phyloP scores from a whole-genome alignment of 2,113 vertebrate genomes.

The Leuciscus idus region DNA sequence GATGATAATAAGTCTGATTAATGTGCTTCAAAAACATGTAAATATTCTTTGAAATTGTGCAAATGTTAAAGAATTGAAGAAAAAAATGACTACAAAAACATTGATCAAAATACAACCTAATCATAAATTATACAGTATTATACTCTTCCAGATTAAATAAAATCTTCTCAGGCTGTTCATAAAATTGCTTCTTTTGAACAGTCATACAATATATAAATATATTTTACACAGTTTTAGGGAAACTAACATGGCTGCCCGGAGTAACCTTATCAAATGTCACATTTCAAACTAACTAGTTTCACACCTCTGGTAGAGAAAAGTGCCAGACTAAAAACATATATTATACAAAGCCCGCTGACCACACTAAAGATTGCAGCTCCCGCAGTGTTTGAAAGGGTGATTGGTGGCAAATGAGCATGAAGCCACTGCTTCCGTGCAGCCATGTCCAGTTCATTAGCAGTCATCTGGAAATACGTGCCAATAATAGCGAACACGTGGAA shows the following conservation, averaged over 20 bases:
- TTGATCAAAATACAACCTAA: background rate
- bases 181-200: background rate
- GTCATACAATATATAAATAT: background rate
- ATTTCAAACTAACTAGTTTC: conserved; percentile 34
- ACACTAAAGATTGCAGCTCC: conserved; percentile 69
- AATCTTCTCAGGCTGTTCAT: background rate
- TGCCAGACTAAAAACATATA: conserved; percentile 80
- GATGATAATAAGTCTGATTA: background rate
- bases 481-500: conserved; percentile 89
- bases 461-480: conserved; percentile 88
- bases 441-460: conserved; percentile 88
- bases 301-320: conserved; percentile 65
- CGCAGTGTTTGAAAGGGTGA: conserved; percentile 73
- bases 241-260: background rate
- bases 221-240: background rate
- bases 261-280: conserved; percentile 31
- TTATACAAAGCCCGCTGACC: conserved; percentile 73
- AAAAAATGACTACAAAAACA: background rate
- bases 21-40: background rate
- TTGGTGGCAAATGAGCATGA: conserved; percentile 64
- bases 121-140: background rate
- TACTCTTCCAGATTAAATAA: conserved; percentile 1
- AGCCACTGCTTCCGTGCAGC: conserved; percentile 70
- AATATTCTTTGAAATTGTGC: background rate
- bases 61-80: background rate